A percentile compares a stretch with the other conserved stretches of the same genome.
Evolutionary conservation across 2,888 invertebrate species (phyloP).

Genomic region (Lepetodrilus schrolli): DNA sequence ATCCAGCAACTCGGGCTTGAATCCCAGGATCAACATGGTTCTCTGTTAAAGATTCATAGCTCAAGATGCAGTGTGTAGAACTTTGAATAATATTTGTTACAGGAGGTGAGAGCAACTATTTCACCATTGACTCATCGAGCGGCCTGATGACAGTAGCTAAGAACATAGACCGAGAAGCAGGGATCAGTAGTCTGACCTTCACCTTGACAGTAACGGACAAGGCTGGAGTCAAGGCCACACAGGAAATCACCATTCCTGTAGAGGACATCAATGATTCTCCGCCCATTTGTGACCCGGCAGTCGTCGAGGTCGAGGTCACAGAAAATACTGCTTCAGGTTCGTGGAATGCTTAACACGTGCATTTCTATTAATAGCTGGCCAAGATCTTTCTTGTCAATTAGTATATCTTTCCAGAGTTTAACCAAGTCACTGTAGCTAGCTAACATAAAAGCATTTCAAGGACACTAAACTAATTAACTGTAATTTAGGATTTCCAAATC

Average conservation of each 20-base stretch:
- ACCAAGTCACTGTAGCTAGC: too few species aligned
- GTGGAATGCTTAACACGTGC: background rate
- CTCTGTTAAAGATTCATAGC: too few species aligned
- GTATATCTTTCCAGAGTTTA: too few species aligned
- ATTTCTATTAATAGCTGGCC: too few species aligned
- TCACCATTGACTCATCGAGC: background rate
- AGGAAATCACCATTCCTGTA: background rate
- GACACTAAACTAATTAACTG: too few species aligned
- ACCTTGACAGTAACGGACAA: slow-evolving; percentile 9
- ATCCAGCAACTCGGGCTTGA: too few species aligned
- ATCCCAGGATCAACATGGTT: too few species aligned
- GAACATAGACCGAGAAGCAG: background rate
- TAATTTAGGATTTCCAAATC: too few species aligned
- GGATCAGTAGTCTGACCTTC: background rate
- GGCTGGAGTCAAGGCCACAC: background rate
- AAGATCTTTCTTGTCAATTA: too few species aligned
- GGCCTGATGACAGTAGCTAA: background rate
- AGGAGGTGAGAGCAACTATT: background rate
- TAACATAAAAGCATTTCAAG: too few species aligned
- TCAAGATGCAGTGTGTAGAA: too few species aligned
- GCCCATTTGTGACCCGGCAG: background rate
- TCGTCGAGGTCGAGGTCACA: background rate
- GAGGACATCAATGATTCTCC: slow-evolving; percentile 9
- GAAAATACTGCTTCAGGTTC: slow-evolving; percentile 3
- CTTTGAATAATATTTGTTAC: too few species aligned